These are phyloP conservation scores for Ia io DNA, from an alignment of 2,113 vertebrate genomes.

Conservation along the genomic window DNA sequence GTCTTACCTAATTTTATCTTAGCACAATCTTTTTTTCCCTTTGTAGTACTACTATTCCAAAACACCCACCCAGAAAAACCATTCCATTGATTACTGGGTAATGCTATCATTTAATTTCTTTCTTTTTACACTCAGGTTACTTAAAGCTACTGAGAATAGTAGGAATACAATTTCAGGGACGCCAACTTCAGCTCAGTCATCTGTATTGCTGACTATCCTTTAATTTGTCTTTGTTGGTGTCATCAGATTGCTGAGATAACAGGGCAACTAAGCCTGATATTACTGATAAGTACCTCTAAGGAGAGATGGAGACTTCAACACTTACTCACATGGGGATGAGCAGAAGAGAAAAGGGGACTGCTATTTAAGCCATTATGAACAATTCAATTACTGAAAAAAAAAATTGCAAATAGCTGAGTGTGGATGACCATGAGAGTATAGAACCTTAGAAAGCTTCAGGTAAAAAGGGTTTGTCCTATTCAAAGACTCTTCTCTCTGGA, in stretches of 20 bases:
- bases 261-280: neutral
- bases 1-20: neutral
- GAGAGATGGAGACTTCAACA: neutral
- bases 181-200: neutral
- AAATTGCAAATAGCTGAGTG: neutral
- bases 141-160: neutral
- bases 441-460: fast-evolving
- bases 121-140: neutral
- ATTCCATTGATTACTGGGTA: neutral
- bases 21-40: neutral
- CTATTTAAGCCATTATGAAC: neutral
- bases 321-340: neutral
- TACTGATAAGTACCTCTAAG: neutral
- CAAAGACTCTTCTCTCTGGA: no score
- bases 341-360: neutral
- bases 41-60: neutral
- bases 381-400: neutral
- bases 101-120: neutral
- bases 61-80: neutral
- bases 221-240: neutral
- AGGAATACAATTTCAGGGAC: neutral
- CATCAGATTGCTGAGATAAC: neutral
- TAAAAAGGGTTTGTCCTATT: neutral
- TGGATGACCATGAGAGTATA: neutral
- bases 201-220: neutral